Base-by-base conservation (phyloP, 2,797 vertebrate genomes). In the Lagodon rhomboides region DNA sequence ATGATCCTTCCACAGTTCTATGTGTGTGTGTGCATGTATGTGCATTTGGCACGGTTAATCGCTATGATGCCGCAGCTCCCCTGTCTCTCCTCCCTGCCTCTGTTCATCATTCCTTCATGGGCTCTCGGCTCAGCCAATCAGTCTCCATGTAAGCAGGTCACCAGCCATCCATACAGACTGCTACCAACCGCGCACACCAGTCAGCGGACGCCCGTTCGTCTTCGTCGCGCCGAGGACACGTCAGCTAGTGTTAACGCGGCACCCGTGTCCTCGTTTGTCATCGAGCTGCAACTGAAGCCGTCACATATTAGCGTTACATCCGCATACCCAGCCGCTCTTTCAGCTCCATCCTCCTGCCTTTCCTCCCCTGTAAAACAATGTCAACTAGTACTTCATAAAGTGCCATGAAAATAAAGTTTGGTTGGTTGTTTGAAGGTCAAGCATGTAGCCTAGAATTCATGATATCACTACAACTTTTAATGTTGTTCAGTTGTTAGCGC, bases 111-210 rank as follows among this genome's bases (percentile, higher is more conserved):
- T 75, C 22, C 50, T 27, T 51, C 51, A 79, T 68, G 75, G 53
- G 64, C 74, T 60, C 34, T 68, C 38, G 68, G 46, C 66, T 80
- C 74, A 59, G 66, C 55, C 84, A 56, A 13, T 82, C 59, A 15
- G 58, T 59, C 56, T 4, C 38, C 53, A 5, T 11, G 12, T 23
- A 89, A 83, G 63, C 78, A 76, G 87, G 75, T 86, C 83, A 86
- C 68, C 79, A 74, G 81, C 49, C 64, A 30, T 10, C 22, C 61
- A 56, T n/a, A 23, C 61, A 41, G 64, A 46, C 38, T 12, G 43
- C 67, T 50, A 62, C 71, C 67, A 77, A 47, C 81, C 68, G 44
- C 1, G n/a, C 34, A 63, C 25, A 81, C 41, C 80, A 72, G 68
- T 73, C 74, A 66, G 0, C n/a, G n/a, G 54, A n/a, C 12, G 23